Evolutionary conservation across 2,113 vertebrate species (phyloP).

Genomic region (Alethe castanea): DNA sequence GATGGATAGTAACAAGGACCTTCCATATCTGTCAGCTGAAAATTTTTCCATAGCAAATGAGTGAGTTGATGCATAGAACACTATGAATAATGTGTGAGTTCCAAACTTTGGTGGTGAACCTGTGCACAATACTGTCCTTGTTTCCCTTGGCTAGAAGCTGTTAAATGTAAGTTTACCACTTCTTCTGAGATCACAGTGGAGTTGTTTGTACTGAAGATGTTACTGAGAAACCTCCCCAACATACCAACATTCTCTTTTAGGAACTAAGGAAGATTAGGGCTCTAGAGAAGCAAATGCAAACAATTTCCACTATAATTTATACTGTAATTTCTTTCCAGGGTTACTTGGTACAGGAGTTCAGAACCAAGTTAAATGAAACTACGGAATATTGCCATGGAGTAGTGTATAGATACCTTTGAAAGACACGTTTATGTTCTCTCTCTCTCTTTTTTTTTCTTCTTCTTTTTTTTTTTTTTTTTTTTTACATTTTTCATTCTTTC

Average conservation of each 20-base stretch:
- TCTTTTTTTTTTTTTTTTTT: not conserved
- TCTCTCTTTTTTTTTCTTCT: not conserved
- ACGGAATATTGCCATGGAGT: constrained; percentile 15
- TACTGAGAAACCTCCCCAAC: not conserved
- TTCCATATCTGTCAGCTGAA: not conserved
- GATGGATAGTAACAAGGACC: not conserved
- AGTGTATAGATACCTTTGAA: constrained; percentile 50
- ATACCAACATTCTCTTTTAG: not conserved
- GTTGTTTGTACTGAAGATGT: not conserved
- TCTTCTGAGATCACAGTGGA: not conserved
- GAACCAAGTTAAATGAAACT: constrained; percentile 71
- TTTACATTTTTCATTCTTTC: not conserved
- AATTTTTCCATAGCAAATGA: not conserved
- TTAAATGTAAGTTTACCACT: not conserved
- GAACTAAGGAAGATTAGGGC: not conserved
- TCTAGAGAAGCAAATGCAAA: constrained; percentile 14
- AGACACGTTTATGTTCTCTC: not conserved
- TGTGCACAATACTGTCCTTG: not conserved
- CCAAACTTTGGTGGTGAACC: not conserved
- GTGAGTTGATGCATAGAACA: not conserved
- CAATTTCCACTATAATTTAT: not conserved
- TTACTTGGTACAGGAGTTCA: constrained; percentile 65
- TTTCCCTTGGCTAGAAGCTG: fast-evolving
- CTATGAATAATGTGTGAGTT: not conserved
- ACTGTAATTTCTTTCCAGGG: constrained; percentile 41